Evolutionary conservation across 1,140 invertebrate genomes (phyloP), one percentile per base, ranked within the genome.

Genomic region (Drosophila guanche): DNA sequence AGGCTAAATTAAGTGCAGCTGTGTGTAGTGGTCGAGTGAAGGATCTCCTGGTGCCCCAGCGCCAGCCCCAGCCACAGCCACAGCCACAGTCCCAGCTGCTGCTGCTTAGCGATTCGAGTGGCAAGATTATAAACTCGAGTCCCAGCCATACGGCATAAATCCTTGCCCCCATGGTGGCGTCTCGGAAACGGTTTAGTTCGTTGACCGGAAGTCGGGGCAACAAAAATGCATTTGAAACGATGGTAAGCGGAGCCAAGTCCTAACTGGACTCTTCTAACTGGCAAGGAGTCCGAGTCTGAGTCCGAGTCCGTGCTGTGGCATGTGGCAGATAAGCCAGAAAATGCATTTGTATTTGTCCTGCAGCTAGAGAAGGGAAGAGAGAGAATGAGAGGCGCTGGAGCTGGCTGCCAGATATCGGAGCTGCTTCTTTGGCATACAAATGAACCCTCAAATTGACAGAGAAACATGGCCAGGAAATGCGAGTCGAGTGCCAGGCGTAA

Each of bases 1-100:
- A 78, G 83, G 78, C 74, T 86, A 86, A 86, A 86, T 86, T 86
- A 86, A 86, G 83, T 88, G 78, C 81, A 86, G 69, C 74, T 63
- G 66, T 55, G 66, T 55, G 63, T 60, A 65, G 80, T 59, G 61
- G 80, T 62, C 53, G 59, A 67, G 70, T 63, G 56, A 70, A 69
- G 76, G 60, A 75, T 78, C 60, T 86, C 37, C 54, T 55, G 58
- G 59, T 62, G 33, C 53, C 37, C 8, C 65, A 27, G 14, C 56
- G 53, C n/a, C 58, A 41, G 58, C 61, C 16, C 16, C 16, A 20
- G 16, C 16, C 16, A 8, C 65, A 27, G 14, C 56, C 56, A 10
- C 58, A 41, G 58, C 61, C 60, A 14, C 56, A 62, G 70, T 25
- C 16, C n/a, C 20, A 45, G 25, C 58, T 37, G 48, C 63, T 48